Evolutionary conservation across 35 echinoderm and acorn worm species (phyloP), one percentile per base, ranked within the genome.

Genomic region (Apostichopus japonicus): DNA sequence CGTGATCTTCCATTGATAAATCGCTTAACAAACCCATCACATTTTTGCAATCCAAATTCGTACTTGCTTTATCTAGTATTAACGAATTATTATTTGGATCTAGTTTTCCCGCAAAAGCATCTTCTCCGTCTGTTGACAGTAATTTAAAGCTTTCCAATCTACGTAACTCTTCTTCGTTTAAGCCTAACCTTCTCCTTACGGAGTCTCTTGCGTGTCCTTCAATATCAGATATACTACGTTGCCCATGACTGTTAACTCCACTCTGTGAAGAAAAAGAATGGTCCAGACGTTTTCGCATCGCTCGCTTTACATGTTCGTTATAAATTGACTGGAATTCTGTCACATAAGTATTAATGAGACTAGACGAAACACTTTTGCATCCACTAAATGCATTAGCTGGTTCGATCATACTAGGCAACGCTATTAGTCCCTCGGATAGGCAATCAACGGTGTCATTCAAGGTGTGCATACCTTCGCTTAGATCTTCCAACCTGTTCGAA

Each of bases 271-370:
- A 24, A 23, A 17, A 72, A 7, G 86, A 89, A 23, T 89, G 86
- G 61, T 73, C 86, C 86, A 89, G 86, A 24, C 86, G 86, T 54
- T 89, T 89, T 54, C 67, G 17, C 61, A 89, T 17, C 0, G 86
- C 86, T 22, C 63, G 14, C 61, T 89, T 89, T 23, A 89, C 86
- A 63, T 89, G 86, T 8, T 89, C 86, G 61, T 89, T 63, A 72
- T 72, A 89, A 10, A 89, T 89, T 13, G 22, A 59, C 19, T 89
- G 59, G 56, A 89, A 89, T 54, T 89, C 86, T 10, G 86, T 65
- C 16, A 89, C 62, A 22, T 89, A 89, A 72, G 23, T 11, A 9
- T 65, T 63, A 59, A 89, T 25, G 6, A 72, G 6, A 33, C 14
- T 71, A 10, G 86, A 63, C 6, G 86, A 67, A 14, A 87, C 17